Evolutionary conservation across 2,113 vertebrate species (phyloP), one percentile per base, ranked within the genome.

Genomic region (Heloderma charlesbogerti): DNA sequence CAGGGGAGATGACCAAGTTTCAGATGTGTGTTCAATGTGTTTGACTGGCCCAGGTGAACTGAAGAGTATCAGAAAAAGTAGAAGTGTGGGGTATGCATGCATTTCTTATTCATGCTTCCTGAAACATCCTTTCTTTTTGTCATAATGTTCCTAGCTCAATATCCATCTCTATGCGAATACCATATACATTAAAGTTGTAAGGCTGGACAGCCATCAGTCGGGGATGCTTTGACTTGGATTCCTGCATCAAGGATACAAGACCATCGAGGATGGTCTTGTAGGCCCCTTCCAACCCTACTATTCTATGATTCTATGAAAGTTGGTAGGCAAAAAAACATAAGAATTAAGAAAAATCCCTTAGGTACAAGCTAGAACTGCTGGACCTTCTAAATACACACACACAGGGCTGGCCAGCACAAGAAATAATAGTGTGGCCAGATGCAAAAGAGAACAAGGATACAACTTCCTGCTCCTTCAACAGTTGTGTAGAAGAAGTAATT

Each of bases 331-430:
- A 51, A 54, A n/a, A 51, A 45, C 45, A 40, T 15, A 31, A 85
- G 82, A 48, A 57, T 86, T 51, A 45, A 78, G 89, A 37, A 71
- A 84, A 72, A 93, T 22, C n/a, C 48, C n/a, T n/a, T n/a, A n/a
- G 9, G 43, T 90, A 71, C 34, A 74, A 87, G 16, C 77, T 74
- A 51, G 9, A 15, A 27, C 77, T 84, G 2, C 29, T 3, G 34
- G 57, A 67, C 13, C 60, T 43, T 25, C 20, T 84, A 13, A 84
- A 22, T 27, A 20, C n/a, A 67, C 66, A 67, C 4, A 27, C 3
- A 67, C 4, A 67, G 22, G 25, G 20, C 20, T 67, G 75, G 40
- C 3, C 57, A 45, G 18, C 6, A 7, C 40, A 25, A 5, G 40
- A 9, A 43, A 43, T 77, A 77, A 20, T 12, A 63, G 60, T 1